Conservation (phyloP, 2,113 vertebrate genomes). For the Hemichromis elongatus region DNA sequence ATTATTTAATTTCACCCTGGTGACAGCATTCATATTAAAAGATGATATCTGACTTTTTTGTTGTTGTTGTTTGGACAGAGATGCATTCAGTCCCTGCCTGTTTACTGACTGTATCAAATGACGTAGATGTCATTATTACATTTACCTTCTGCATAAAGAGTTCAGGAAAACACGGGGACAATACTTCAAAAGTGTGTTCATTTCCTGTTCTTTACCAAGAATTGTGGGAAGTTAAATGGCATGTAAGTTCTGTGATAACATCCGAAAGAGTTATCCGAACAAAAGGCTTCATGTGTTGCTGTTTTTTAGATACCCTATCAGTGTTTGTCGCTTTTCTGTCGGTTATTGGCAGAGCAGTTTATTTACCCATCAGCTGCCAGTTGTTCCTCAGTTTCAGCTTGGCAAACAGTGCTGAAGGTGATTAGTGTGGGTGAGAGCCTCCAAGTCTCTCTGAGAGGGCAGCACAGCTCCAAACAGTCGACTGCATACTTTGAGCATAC, state of each 20-base stretch:
- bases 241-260: constrained; percentile 1
- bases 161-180: neutral
- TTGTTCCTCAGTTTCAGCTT: constrained; percentile 16
- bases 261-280: constrained; percentile 10
- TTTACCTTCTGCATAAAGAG: neutral
- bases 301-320: constrained; percentile 18
- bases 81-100: neutral
- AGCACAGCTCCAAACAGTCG: constrained; percentile 23
- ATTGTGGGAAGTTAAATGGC: constrained; percentile 5
- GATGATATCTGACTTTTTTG: neutral
- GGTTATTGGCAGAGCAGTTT: neutral
- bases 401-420: constrained; percentile 24
- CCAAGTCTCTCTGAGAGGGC: constrained; percentile 26
- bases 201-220: neutral
- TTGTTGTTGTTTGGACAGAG: neutral
- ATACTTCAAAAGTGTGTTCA: neutral
- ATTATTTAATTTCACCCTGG: neutral
- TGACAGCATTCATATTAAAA: neutral
- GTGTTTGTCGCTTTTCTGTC: neutral
- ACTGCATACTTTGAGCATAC: constrained; percentile 42
- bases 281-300: constrained; percentile 10
- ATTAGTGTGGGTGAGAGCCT: constrained; percentile 60
- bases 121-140: neutral
- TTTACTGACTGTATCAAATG: constrained; percentile 6
- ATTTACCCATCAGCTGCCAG: constrained; percentile 1